Percentiles rank a stretch among this genome's conserved stretches.
Conservation (phyloP, 2,888 invertebrate genomes). For the Latheticus oryzae region DNA sequence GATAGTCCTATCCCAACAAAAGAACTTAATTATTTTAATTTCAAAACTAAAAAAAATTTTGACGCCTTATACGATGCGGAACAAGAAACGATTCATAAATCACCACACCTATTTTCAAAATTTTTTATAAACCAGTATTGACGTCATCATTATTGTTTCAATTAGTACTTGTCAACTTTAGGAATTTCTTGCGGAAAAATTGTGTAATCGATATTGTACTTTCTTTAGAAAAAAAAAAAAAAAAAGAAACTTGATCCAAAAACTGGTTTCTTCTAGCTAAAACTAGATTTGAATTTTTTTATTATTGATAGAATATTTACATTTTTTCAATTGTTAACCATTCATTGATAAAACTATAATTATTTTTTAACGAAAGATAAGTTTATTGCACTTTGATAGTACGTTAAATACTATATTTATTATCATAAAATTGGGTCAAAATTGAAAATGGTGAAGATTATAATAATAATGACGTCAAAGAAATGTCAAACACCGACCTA, state of each 20-base stretch:
- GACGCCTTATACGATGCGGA: constrained; percentile 14
- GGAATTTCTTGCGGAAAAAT: too few species aligned
- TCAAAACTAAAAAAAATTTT: too few species aligned
- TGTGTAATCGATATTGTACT: too few species aligned
- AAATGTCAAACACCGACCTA: constrained; percentile 42
- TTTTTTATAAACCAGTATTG: constrained; percentile 12
- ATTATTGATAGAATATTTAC: too few species aligned
- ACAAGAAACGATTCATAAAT: constrained; percentile 7
- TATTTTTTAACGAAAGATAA: too few species aligned
- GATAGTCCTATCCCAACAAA: constrained; percentile 12
- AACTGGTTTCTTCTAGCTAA: constrained; percentile 13
- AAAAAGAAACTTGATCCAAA: constrained; percentile 2
- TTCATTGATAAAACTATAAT: too few species aligned
- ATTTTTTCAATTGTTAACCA: too few species aligned
- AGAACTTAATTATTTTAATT: too few species aligned
- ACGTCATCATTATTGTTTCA: constrained; percentile 18
- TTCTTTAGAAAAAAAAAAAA: too few species aligned
- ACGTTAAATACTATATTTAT: too few species aligned
- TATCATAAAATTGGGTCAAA: too few species aligned
- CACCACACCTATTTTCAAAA: constrained; percentile 15
- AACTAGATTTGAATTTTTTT: constrained; percentile 3
- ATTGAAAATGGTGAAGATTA: neutral
- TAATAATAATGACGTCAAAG: constrained; percentile 36
- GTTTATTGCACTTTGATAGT: too few species aligned
- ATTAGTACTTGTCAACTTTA: neutral